phyloP scores from a whole-genome alignment of 2,888 invertebrate species.

The Agelastica alni region DNA sequence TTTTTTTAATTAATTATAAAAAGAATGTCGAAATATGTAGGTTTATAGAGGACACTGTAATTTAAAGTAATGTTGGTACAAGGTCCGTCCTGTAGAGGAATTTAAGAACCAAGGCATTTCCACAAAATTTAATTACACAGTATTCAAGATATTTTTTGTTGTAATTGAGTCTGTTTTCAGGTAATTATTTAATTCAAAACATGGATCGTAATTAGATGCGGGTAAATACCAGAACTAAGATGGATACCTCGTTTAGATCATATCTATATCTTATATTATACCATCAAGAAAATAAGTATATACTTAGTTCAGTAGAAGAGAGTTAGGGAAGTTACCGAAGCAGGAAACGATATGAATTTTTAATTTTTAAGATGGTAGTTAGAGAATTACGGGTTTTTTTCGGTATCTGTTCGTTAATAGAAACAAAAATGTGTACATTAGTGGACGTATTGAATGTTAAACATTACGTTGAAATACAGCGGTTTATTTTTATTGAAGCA shows the following conservation, averaged over 20 bases:
- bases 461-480: no score
- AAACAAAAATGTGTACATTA: no score
- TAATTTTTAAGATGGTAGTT: slow-evolving; percentile 4
- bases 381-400: neutral
- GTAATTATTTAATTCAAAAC: slow-evolving; percentile 25
- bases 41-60: no score
- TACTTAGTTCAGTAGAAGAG: neutral
- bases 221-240: slow-evolving; percentile 22
- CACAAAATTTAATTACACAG: slow-evolving; percentile 15
- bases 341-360: slow-evolving; percentile 7
- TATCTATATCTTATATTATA: slow-evolving; percentile 16
- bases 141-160: slow-evolving; percentile 10
- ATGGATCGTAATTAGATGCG: slow-evolving; percentile 18
- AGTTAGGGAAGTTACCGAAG: slow-evolving; percentile 1
- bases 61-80: no score
- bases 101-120: neutral
- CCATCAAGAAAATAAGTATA: slow-evolving; percentile 1
- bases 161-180: slow-evolving; percentile 18
- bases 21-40: no score
- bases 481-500: no score
- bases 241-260: slow-evolving; percentile 20
- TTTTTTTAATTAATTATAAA: no score
- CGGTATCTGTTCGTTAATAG: no score
- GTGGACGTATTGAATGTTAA: no score
- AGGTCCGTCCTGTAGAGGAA: no score